A percentile compares a stretch with the other conserved stretches of the same genome.
phyloP scores from a whole-genome alignment of 2,113 vertebrate species.

The Pantherophis guttatus region DNA sequence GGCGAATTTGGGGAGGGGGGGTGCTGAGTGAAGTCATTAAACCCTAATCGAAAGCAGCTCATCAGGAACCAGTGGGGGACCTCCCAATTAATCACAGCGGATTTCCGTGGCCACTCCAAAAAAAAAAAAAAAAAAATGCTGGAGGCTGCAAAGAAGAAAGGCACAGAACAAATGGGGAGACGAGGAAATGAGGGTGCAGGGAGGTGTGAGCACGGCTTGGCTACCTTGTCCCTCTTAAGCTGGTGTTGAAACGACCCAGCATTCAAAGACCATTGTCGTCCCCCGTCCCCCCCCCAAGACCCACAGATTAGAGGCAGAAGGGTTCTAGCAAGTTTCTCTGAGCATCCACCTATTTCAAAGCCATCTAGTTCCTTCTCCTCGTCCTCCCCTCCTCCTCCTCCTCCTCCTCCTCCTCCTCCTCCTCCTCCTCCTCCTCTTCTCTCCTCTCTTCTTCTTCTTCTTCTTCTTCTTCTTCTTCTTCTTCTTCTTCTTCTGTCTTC shows the following conservation, averaged over 20 bases:
- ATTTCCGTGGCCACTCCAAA: slow-evolving; percentile 31
- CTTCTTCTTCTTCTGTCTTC: too few species aligned
- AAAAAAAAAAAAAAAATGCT: slow-evolving; percentile 41
- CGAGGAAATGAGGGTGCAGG: neutral
- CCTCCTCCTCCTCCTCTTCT: too few species aligned
- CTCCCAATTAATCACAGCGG: slow-evolving; percentile 63
- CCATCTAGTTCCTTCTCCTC: too few species aligned
- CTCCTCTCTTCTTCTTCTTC: too few species aligned
- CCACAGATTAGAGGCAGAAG: neutral
- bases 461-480: too few species aligned
- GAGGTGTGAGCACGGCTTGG: neutral
- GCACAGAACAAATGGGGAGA: slow-evolving; percentile 49
- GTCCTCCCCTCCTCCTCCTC: too few species aligned
- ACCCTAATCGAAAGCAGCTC: slow-evolving; percentile 74
- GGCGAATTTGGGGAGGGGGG: slow-evolving; percentile 55
- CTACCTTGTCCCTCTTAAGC: neutral
- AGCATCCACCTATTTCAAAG: too few species aligned
- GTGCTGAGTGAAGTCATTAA: slow-evolving; percentile 66
- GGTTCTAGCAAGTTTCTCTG: too few species aligned
- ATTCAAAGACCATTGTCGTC: neutral
- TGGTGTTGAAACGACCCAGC: neutral
- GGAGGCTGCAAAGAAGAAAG: slow-evolving; percentile 39
- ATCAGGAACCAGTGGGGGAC: slow-evolving; percentile 74
- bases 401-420: too few species aligned
- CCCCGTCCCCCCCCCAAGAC: neutral